Evolutionary conservation across 2,113 vertebrate species (phyloP).

Genomic region (Lagopus leucura): DNA sequence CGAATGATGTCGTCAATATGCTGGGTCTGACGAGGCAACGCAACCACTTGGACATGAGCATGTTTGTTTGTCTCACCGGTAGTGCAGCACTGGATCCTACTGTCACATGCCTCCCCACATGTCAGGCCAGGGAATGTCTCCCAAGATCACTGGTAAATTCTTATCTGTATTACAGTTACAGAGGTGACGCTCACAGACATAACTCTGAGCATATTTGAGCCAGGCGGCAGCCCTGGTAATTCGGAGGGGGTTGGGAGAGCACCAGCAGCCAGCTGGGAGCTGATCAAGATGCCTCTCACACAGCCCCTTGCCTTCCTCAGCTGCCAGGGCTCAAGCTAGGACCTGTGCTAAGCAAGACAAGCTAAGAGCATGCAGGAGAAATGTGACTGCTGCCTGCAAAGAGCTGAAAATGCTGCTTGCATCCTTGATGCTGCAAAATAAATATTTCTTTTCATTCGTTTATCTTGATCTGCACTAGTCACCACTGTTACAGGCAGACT

Average conservation of each 20-base stretch:
- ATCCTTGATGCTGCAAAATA: background rate
- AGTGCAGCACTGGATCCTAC: slow-evolving; percentile 24
- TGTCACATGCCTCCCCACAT: slow-evolving; percentile 28
- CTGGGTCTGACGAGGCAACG: background rate
- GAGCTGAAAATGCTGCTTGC: background rate
- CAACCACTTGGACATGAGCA: background rate
- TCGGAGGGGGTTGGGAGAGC: slow-evolving; percentile 43
- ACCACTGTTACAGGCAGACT: background rate
- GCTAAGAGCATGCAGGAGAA: background rate
- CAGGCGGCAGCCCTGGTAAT: slow-evolving; percentile 53
- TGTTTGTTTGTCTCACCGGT: slow-evolving; percentile 17
- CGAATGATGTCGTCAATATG: background rate
- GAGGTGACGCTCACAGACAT: slow-evolving; percentile 53
- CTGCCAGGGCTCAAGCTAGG: slow-evolving; percentile 44
- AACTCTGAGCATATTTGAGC: slow-evolving; percentile 46
- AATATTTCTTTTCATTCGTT: background rate
- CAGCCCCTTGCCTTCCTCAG: slow-evolving; percentile 31
- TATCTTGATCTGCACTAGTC: background rate
- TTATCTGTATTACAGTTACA: slow-evolving; percentile 63
- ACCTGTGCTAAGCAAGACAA: slow-evolving; percentile 3
- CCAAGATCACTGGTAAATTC: slow-evolving; percentile 51
- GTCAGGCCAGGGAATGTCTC: slow-evolving; percentile 54
- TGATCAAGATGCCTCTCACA: slow-evolving; percentile 51
- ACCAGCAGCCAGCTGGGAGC: slow-evolving; percentile 67
- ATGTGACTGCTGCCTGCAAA: background rate